Evolutionary conservation across 2,888 invertebrate genomes (phyloP).

Genomic region (Lobophora halterata): DNA sequence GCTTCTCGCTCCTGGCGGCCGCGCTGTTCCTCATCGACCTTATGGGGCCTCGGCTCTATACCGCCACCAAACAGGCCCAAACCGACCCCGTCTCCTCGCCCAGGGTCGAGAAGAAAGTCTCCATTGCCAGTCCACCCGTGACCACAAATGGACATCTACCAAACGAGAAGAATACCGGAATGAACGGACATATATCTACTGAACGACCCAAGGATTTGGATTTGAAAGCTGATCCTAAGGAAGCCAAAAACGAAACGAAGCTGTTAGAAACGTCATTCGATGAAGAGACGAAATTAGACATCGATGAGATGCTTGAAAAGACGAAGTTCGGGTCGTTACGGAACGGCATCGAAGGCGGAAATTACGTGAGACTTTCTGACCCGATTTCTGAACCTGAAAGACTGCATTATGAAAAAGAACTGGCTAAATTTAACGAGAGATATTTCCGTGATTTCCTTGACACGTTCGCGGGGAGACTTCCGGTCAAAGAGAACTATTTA

Average conservation of each 20-base stretch:
- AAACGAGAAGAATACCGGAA: slow-evolving; percentile 39
- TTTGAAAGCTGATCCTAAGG: slow-evolving; percentile 41
- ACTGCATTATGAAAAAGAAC: slow-evolving; percentile 67
- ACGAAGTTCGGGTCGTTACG: slow-evolving; percentile 73
- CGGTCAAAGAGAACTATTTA: slow-evolving; percentile 67
- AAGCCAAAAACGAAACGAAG: slow-evolving; percentile 45
- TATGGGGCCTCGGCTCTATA: slow-evolving; percentile 78
- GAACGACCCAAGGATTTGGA: slow-evolving; percentile 66
- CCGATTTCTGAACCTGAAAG: slow-evolving; percentile 61
- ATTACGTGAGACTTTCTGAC: slow-evolving; percentile 65
- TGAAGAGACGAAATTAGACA: slow-evolving; percentile 36
- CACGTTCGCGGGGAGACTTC: slow-evolving; percentile 56
- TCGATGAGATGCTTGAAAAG: slow-evolving; percentile 55
- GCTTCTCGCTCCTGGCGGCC: slow-evolving; percentile 84
- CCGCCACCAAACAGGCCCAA: slow-evolving; percentile 62
- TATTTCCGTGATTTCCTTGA: slow-evolving; percentile 68
- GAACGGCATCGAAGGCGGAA: slow-evolving; percentile 62
- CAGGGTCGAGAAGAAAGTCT: slow-evolving; percentile 58
- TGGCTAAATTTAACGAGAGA: slow-evolving; percentile 70
- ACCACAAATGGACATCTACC: slow-evolving; percentile 41
- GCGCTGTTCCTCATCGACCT: slow-evolving; percentile 85
- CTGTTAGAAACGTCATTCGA: slow-evolving; percentile 31
- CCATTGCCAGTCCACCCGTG: slow-evolving; percentile 49
- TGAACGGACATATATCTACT: slow-evolving; percentile 32
- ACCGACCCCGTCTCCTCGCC: slow-evolving; percentile 59